phyloP scores from a whole-genome alignment of 2,888 invertebrate genomes.

The Tenthredo scrophulariae region DNA sequence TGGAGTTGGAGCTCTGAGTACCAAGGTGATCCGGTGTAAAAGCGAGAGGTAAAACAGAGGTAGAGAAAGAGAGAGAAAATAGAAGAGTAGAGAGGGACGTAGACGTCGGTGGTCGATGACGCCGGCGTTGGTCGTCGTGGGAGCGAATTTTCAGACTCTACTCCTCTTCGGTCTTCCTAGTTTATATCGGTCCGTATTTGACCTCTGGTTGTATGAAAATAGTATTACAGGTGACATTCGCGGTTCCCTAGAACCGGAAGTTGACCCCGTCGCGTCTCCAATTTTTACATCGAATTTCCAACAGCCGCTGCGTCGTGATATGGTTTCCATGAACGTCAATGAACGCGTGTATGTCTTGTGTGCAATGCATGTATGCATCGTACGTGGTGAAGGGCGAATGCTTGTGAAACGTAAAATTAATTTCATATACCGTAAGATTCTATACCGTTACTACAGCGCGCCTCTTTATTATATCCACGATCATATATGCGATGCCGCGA shows the following conservation, averaged over 20 bases:
- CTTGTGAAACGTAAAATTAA: slow-evolving; percentile 34
- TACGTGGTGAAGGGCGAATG: slow-evolving; percentile 15
- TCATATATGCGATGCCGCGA: background rate
- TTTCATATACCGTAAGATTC: slow-evolving; percentile 39
- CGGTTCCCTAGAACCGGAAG: slow-evolving; percentile 14
- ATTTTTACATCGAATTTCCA: background rate
- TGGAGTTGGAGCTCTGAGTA: slow-evolving; percentile 32
- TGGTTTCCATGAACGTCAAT: slow-evolving; percentile 2
- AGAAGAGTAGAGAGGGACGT: slow-evolving; percentile 52
- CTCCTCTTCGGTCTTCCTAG: background rate
- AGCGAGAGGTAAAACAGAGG: slow-evolving; percentile 60
- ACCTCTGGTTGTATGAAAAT: background rate
- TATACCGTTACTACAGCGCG: slow-evolving; percentile 14
- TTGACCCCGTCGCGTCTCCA: background rate
- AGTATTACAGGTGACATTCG: background rate
- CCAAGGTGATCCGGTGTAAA: slow-evolving; percentile 71
- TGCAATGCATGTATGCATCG: background rate
- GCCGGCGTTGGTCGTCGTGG: slow-evolving; percentile 52
- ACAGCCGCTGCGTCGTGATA: background rate
- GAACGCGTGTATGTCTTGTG: background rate
- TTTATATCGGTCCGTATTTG: background rate
- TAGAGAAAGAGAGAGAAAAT: slow-evolving; percentile 43
- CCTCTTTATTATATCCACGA: background rate
- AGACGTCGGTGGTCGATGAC: slow-evolving; percentile 57
- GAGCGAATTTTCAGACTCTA: slow-evolving; percentile 25